A percentile compares a stretch with the other conserved stretches of the same genome.
These are phyloP conservation scores for Prenolepis imparis DNA, from an alignment of 2,888 invertebrate species.

Conservation along the genomic window DNA sequence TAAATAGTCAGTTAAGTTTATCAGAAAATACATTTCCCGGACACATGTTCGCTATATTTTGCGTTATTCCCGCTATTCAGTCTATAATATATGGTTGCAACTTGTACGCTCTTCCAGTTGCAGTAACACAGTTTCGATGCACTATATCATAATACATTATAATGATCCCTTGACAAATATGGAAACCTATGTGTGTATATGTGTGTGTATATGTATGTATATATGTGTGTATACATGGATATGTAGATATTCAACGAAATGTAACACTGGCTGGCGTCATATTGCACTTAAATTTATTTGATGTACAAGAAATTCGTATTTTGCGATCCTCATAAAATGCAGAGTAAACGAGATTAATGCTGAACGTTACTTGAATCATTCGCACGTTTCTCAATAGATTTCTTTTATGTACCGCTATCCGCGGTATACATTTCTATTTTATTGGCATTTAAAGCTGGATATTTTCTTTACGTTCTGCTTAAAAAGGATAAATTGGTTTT, in stretches of 20 bases:
- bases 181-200: neutral
- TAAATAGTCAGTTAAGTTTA: slow-evolving; percentile 56
- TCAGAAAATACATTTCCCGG: slow-evolving; percentile 52
- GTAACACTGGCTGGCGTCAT: neutral
- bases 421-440: neutral
- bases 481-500: slow-evolving; percentile 37
- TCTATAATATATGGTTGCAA: slow-evolving; percentile 46
- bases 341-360: slow-evolving; percentile 13
- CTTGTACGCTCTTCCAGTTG: slow-evolving; percentile 34
- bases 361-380: slow-evolving; percentile 7
- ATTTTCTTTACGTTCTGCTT: slow-evolving; percentile 10
- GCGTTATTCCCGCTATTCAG: slow-evolving; percentile 43
- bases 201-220: neutral
- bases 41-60: slow-evolving; percentile 44
- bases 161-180: slow-evolving; percentile 53
- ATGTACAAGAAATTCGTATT: slow-evolving; percentile 4
- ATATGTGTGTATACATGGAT: neutral
- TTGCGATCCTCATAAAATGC: neutral
- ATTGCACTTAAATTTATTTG: slow-evolving; percentile 18
- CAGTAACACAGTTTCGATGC: slow-evolving; percentile 49
- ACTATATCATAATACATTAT: slow-evolving; percentile 54
- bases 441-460: slow-evolving; percentile 2
- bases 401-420: neutral
- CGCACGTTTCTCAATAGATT: neutral
- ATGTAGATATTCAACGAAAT: neutral